These are phyloP conservation scores for Drosophila kepulauana DNA, from an alignment of 1,140 invertebrate species.

Conservation along the genomic window DNA sequence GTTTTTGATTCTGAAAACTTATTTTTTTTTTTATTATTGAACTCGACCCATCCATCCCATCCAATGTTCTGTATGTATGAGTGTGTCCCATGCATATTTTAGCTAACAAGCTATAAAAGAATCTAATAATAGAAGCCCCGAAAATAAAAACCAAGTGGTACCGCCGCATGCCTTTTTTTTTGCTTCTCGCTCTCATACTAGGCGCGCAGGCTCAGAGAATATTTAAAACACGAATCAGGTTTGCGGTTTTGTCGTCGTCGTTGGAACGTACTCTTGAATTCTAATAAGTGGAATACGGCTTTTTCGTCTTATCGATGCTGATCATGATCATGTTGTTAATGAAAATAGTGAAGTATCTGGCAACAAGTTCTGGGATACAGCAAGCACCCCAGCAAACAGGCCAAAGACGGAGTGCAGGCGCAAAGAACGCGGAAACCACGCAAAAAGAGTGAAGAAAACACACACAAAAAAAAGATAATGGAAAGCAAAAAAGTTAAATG, in stretches of 20 bases:
- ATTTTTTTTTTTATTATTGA: background rate
- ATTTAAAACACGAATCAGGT: conserved; percentile 73
- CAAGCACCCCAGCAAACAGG: conserved; percentile 14
- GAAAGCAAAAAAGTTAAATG: conserved; percentile 22
- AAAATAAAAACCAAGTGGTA: conserved; percentile 37
- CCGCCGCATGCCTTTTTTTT: background rate
- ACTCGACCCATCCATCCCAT: background rate
- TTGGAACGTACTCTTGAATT: conserved; percentile 53
- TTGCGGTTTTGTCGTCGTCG: conserved; percentile 30
- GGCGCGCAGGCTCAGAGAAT: conserved; percentile 23
- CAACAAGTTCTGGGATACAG: conserved; percentile 54
- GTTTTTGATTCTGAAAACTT: background rate
- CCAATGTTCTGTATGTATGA: background rate
- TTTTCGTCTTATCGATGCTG: conserved; percentile 61
- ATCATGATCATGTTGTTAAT: conserved; percentile 78
- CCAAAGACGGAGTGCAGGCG: conserved; percentile 25
- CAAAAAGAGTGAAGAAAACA: conserved; percentile 36
- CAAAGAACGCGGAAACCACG: conserved; percentile 64
- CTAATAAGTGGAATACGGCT: conserved; percentile 58
- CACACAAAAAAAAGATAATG: conserved; percentile 4
- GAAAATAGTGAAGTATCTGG: conserved; percentile 63
- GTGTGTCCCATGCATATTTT: conserved; percentile 50
- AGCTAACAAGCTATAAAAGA: conserved; percentile 40
- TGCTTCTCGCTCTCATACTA: conserved; percentile 18
- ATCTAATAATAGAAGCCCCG: conserved; percentile 55